Conservation (phyloP, 2,797 vertebrate genomes). For the Perodicticus potto region DNA sequence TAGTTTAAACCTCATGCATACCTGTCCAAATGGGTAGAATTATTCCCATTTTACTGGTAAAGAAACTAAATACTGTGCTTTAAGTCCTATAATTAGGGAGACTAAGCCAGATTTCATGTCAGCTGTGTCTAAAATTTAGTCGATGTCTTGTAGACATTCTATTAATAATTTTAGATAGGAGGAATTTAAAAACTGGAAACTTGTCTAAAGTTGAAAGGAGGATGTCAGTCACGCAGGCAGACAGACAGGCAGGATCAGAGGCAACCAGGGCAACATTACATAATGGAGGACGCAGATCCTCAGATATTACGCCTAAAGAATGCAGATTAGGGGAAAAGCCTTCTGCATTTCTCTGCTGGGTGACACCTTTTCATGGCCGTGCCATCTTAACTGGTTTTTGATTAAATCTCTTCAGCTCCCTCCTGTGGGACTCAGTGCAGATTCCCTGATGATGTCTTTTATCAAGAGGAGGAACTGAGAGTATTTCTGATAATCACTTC, state of each 20-base stretch:
- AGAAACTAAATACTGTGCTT: neutral
- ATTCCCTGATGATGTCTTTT: slow-evolving; percentile 36
- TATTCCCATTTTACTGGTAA: neutral
- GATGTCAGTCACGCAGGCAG: neutral
- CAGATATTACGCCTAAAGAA: neutral
- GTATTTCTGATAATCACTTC: slow-evolving; percentile 51
- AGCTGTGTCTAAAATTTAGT: neutral
- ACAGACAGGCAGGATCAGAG: neutral
- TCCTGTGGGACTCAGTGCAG: neutral
- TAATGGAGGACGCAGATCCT: neutral
- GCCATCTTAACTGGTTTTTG: slow-evolving; percentile 26
- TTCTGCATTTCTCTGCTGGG: neutral
- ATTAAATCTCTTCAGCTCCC: neutral
- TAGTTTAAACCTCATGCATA: neutral
- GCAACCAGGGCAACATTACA: neutral
- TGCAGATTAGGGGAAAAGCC: neutral
- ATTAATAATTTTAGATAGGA: neutral
- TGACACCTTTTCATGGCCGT: neutral
- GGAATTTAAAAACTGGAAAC: neutral
- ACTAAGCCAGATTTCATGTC: neutral
- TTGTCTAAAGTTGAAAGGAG: neutral
- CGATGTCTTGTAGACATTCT: neutral
- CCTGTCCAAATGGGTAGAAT: neutral
- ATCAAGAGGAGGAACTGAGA: slow-evolving; percentile 20
- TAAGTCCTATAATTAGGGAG: neutral